phyloP scores from a whole-genome alignment of 2,797 vertebrate genomes.

The Sus cebifrons region DNA sequence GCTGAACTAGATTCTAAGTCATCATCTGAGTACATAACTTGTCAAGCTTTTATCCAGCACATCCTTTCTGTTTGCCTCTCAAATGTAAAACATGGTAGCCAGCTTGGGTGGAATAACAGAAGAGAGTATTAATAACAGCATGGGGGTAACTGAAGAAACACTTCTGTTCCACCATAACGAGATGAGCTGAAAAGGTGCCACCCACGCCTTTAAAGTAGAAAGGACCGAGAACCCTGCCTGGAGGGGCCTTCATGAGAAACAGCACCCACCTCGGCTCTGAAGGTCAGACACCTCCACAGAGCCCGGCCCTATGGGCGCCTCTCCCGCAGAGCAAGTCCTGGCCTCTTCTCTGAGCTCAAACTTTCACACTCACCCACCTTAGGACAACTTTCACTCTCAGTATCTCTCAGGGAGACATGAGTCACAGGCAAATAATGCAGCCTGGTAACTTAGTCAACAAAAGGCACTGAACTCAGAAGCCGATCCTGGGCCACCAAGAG shows the following conservation, averaged over 20 bases:
- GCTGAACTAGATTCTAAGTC: background rate
- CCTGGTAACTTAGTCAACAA: background rate
- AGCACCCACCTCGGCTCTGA: background rate
- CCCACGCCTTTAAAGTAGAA: background rate
- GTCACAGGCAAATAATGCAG: conserved; percentile 48
- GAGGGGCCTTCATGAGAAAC: background rate
- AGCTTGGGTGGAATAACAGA: background rate
- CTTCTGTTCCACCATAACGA: background rate
- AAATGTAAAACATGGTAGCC: background rate
- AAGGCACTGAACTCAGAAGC: background rate
- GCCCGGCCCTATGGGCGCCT: background rate
- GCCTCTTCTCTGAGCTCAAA: conserved; percentile 52
- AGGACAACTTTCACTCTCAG: conserved; percentile 82
- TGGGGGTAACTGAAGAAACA: background rate
- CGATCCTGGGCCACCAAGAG: background rate
- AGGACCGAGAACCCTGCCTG: background rate
- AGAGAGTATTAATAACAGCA: background rate
- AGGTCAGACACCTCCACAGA: conserved; percentile 46
- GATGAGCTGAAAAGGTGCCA: background rate
- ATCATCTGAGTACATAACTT: background rate
- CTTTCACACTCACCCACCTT: conserved; percentile 82
- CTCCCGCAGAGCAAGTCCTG: background rate
- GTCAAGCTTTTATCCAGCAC: background rate
- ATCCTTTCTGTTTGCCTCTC: background rate
- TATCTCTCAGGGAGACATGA: conserved; percentile 77